phyloP scores from a whole-genome alignment of 64 coral and sea anemone genomes.

The Porites australiensis region DNA sequence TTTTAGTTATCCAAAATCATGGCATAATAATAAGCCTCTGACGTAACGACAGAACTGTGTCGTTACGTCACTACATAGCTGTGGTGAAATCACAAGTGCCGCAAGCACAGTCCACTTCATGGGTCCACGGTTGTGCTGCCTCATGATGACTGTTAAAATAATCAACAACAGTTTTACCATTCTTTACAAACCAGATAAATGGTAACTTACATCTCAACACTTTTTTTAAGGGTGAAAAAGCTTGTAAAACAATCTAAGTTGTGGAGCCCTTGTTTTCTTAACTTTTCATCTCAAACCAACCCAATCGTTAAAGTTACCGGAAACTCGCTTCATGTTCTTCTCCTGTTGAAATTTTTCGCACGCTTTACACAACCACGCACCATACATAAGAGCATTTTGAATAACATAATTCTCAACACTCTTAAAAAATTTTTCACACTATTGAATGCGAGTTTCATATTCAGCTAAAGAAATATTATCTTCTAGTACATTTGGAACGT shows the following conservation, averaged over 20 bases:
- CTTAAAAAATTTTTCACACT: slow-evolving; percentile 22
- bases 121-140: slow-evolving; percentile 27
- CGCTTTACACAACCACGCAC: slow-evolving; percentile 13
- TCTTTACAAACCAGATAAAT: slow-evolving; percentile 65
- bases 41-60: too few relatives aligned
- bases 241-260: slow-evolving; percentile 48
- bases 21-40: too few relatives aligned
- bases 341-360: slow-evolving; percentile 74
- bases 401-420: slow-evolving; percentile 24
- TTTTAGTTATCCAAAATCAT: too few relatives aligned
- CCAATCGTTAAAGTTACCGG: slow-evolving; percentile 66
- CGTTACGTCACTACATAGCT: background rate
- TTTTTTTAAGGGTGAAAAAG: slow-evolving; percentile 51
- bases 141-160: slow-evolving; percentile 52
- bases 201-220: slow-evolving; percentile 67
- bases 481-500: slow-evolving; percentile 47
- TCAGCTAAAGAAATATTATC: slow-evolving; percentile 19
- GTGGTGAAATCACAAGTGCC: background rate
- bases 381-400: slow-evolving; percentile 60
- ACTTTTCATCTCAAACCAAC: slow-evolving; percentile 47
- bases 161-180: slow-evolving; percentile 18
- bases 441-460: slow-evolving; percentile 30
- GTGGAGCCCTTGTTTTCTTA: slow-evolving; percentile 56
- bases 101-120: background rate
- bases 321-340: slow-evolving; percentile 37